These are phyloP conservation scores for Bubo blakistoni DNA, from an alignment of 2,113 vertebrate genomes.

Conservation along the genomic window DNA sequence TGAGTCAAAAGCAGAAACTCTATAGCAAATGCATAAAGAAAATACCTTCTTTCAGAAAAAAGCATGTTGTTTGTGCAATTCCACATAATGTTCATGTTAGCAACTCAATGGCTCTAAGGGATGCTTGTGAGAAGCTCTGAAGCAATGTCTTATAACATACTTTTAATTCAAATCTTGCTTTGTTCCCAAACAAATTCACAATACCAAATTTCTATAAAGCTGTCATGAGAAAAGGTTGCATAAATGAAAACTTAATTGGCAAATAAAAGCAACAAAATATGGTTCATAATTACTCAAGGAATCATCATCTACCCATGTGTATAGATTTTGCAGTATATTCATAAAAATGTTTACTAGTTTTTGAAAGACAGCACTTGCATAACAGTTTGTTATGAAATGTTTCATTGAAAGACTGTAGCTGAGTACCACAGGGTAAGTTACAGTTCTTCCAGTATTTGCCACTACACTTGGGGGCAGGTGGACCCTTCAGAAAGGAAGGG, in stretches of 20 bases:
- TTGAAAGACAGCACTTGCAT: background rate
- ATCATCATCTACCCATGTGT: background rate
- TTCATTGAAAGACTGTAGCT: background rate
- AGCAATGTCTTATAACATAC: background rate
- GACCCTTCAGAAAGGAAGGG: background rate
- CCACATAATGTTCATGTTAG: background rate
- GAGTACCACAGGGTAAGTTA: background rate
- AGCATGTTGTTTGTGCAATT: background rate
- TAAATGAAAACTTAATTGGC: background rate
- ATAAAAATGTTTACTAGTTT: background rate
- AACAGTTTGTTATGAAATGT: background rate
- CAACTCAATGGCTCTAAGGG: background rate
- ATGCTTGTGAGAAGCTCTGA: background rate
- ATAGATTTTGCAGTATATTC: background rate
- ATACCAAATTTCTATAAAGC: background rate
- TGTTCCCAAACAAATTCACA: background rate
- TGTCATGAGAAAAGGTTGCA: background rate
- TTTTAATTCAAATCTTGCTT: background rate
- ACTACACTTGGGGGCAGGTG: background rate
- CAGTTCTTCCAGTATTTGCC: background rate
- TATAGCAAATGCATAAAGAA: background rate
- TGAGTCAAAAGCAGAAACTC: background rate
- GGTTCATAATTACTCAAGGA: background rate
- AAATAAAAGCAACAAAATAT: background rate
- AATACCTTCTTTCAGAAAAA: background rate